A percentile compares a stretch with the other conserved stretches of the same genome.
Evolutionary conservation across 1,140 invertebrate species (phyloP).

Genomic region (Drosophila quadrilineata): DNA sequence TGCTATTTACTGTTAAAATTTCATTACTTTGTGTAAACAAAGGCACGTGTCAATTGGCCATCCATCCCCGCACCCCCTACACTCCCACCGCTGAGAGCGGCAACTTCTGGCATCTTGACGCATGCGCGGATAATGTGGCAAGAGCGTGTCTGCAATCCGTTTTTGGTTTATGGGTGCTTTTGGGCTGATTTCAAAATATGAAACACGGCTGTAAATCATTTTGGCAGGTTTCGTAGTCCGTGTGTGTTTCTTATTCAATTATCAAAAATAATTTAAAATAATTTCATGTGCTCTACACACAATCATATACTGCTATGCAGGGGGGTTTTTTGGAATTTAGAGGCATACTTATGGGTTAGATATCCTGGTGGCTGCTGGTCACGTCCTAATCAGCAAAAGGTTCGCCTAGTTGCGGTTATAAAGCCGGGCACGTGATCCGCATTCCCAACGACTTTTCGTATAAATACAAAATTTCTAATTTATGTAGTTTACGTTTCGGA

Average conservation of each 20-base stretch:
- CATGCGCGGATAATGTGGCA: constrained; percentile 65
- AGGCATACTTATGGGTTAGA: not conserved
- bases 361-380: constrained; percentile 40
- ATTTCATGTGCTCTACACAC: constrained; percentile 43
- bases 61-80: not conserved
- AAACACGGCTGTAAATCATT: constrained; percentile 57
- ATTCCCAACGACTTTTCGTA: constrained; percentile 44
- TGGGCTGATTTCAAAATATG: constrained; percentile 28
- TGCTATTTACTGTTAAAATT: constrained; percentile 70
- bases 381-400: constrained; percentile 77
- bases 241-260: constrained; percentile 72
- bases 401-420: constrained; percentile 74
- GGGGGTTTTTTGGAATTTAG: not conserved
- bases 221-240: constrained; percentile 40
- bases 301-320: not conserved
- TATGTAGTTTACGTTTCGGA: constrained; percentile 75
- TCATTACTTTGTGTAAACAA: constrained; percentile 77
- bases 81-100: not conserved
- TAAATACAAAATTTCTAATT: constrained; percentile 70
- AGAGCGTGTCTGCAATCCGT: constrained; percentile 43
- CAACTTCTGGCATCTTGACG: constrained; percentile 1
- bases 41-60: constrained; percentile 56
- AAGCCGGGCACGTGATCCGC: constrained; percentile 59
- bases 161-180: constrained; percentile 10
- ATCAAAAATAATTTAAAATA: constrained; percentile 78